Conservation (phyloP, 2,113 vertebrate genomes). For the Sylvilagus bachmani region DNA sequence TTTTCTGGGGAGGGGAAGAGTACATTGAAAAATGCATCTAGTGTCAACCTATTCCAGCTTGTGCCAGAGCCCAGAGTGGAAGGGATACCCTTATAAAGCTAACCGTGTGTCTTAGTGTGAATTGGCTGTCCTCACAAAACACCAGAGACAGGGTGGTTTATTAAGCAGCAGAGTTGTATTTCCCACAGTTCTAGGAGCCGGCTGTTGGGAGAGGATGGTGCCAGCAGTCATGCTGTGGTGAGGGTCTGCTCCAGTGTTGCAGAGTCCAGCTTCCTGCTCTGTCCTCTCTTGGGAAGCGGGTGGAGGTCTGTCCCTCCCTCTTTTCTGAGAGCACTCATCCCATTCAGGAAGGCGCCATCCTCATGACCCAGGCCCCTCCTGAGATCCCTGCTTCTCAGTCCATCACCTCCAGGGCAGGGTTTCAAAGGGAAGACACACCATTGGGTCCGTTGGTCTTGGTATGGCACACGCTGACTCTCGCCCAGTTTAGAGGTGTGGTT, state of each 20-base stretch:
- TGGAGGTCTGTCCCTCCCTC: neutral
- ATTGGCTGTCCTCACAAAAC: neutral
- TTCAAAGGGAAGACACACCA: neutral
- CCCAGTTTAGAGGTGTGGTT: neutral
- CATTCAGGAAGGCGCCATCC: neutral
- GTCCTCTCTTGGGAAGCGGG: rapidly evolving
- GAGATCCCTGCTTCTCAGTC: neutral
- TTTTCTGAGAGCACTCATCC: neutral
- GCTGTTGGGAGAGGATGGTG: neutral
- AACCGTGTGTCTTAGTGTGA: neutral
- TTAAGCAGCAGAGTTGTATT: neutral
- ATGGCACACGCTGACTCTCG: rapidly evolving
- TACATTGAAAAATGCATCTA: neutral
- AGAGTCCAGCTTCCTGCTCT: neutral
- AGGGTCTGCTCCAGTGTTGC: neutral
- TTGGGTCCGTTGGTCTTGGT: no score
- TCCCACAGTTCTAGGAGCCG: neutral
- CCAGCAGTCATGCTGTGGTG: rapidly evolving
- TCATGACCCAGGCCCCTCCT: neutral
- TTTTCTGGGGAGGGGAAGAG: conserved; percentile 18
- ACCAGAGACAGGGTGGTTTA: neutral
- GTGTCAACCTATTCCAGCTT: neutral
- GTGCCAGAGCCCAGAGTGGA: neutral
- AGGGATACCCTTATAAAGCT: neutral
- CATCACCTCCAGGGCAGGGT: neutral